Conservation (phyloP, 2,113 vertebrate species). For the Chaenocephalus aceratus region DNA sequence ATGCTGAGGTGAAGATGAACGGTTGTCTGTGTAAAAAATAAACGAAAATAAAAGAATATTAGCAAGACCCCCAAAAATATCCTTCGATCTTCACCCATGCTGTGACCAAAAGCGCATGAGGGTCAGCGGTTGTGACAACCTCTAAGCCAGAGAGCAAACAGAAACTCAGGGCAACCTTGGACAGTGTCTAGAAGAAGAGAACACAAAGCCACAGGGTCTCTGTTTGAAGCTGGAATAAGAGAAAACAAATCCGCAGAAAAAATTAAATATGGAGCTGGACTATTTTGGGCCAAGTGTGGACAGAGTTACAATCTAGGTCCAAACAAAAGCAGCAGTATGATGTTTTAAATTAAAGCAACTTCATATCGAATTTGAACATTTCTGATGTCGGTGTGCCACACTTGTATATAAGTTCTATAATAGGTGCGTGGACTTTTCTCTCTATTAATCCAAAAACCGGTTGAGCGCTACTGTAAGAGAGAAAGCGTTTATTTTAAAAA, state of each 20-base stretch:
- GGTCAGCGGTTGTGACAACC: constrained; percentile 27
- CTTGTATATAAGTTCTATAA: too few species aligned
- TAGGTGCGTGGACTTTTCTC: too few species aligned
- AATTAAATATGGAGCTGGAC: background rate
- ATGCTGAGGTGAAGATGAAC: constrained; percentile 2
- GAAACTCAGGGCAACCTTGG: constrained; percentile 46
- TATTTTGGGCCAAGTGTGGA: background rate
- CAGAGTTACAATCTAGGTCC: background rate
- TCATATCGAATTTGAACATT: background rate
- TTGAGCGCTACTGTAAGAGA: too few species aligned
- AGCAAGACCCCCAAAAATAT: constrained; percentile 29
- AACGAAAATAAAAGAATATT: constrained; percentile 6
- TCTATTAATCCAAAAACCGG: too few species aligned
- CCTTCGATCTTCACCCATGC: constrained; percentile 32
- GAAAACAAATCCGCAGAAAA: constrained; percentile 5
- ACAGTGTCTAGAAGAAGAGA: constrained; percentile 49
- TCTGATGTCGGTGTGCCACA: background rate
- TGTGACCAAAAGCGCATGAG: constrained; percentile 52
- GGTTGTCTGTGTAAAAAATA: background rate
- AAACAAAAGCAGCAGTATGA: background rate
- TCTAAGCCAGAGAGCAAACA: constrained; percentile 42
- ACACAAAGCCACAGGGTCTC: constrained; percentile 47
- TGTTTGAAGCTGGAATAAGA: constrained; percentile 37
- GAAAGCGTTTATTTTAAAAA: too few species aligned
- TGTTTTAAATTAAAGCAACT: background rate